These are phyloP conservation scores for Nomada fabriciana DNA, from an alignment of 2,888 invertebrate species.

Conservation along the genomic window DNA sequence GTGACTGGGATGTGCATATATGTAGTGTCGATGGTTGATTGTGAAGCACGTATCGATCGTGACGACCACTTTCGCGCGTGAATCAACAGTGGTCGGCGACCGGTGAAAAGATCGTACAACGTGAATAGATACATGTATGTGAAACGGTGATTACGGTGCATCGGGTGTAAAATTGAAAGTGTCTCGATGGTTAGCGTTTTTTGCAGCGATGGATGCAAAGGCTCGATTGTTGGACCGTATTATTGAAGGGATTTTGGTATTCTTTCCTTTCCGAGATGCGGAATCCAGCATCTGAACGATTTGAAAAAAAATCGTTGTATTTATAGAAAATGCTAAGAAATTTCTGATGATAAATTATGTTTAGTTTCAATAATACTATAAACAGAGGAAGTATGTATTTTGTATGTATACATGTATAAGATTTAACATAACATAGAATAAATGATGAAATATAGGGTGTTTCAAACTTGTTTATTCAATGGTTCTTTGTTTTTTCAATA, in stretches of 20 bases:
- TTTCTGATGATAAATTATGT: no score
- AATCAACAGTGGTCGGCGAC: background rate
- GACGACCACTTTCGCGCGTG: slow-evolving; percentile 1
- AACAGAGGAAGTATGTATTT: no score
- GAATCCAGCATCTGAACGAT: no score
- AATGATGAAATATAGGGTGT: no score
- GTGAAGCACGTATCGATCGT: slow-evolving; percentile 18
- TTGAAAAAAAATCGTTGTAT: no score
- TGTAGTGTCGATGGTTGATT: slow-evolving; percentile 12
- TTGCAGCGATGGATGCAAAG: background rate
- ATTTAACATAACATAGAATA: no score
- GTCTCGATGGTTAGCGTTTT: background rate
- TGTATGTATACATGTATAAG: no score
- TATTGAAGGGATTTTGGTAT: background rate
- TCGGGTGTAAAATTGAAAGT: slow-evolving; percentile 9
- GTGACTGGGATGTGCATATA: no score
- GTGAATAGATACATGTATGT: background rate
- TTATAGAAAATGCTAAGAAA: no score
- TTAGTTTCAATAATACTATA: no score
- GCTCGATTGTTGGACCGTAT: background rate
- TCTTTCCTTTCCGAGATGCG: background rate
- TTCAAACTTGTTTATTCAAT: no score
- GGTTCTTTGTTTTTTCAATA: no score
- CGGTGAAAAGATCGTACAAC: background rate
- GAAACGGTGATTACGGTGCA: slow-evolving; percentile 17